Base-by-base conservation (phyloP, 2,797 vertebrate genomes). In the Eulemur albifrons region DNA sequence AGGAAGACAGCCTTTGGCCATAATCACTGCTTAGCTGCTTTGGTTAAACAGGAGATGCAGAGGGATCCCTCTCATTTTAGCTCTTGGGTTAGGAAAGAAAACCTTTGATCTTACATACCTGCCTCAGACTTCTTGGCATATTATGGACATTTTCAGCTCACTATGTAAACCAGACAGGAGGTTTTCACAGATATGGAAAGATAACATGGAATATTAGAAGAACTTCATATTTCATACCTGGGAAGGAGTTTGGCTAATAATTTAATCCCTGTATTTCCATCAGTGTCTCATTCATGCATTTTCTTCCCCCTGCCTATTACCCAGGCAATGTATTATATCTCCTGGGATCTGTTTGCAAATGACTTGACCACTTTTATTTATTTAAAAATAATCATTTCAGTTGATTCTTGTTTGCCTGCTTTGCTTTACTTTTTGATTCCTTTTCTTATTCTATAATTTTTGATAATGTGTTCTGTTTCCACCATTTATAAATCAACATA, bases 51-150 rank as follows among this genome's bases (percentile, higher is more conserved):
- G 52, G 40, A 90, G 75, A 45, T 67, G 94, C 83, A 80, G 81
- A 95, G 97, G 93, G 70, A 96, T 91, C 87, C 87, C 63, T 94
- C 93, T 94, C 97, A 30, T 73, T 95, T 97, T 82, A 95, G 89
- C 93, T 97, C 96, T 96, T 86, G 80, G 82, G 93, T 85, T 91
- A 57, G 77, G 92, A 97, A 96, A 98, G 96, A 80, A 95, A 77
- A 95, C 97, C 97, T 98, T 96, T 98, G 95, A 98, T 98, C 95
- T 94, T 72, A 59, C 81, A 65, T 32, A 96, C 88, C 82, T 1
- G 14, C 88, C 48, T 94, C 95, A 93, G 93, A 82, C 57, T 97
- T 93, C 87, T 97, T 97, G 89, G 90, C 81, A 57, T 25, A 0
- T 73, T 84, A 67, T 35, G 52, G 84, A 98, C 90, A 91, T 82